Base-by-base conservation (phyloP, 2,113 vertebrate species). In the Pantherophis guttatus region DNA sequence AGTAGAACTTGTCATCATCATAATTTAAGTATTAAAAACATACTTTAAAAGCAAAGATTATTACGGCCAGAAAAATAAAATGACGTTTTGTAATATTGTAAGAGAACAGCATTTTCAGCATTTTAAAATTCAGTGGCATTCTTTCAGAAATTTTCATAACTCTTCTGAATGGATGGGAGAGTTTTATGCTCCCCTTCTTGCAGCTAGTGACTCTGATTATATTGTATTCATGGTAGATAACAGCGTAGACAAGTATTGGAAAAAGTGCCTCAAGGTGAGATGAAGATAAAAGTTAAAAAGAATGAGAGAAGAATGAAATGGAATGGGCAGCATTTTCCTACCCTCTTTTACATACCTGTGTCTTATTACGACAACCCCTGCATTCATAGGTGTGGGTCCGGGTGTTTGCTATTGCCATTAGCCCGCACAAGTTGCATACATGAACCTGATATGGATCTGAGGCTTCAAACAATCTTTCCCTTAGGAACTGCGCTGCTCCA, bases 361-460 rank as follows among this genome's bases (percentile, higher is more conserved):
- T 99, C 95, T 99, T 99, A 96, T 99, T 99, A 54, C 99, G 98
- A 96, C 99, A 99, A 58, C 99, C 99, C 2, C 99, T 97, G 95
- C 99, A 99, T 91, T 99, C 99, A 0, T 99, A 99, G 0, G 99
- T 99, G 96, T 99, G 99, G 0, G 99, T 99, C 94, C 99, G 98
- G 0, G 99, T 99, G 97, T 99, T 99, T 65, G 99, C 99, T 86
- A 99, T 99, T 0, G 99, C 99, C 99, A 99, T 99, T 89, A 99
- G 98, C 3, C 99, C 99, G 26, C 99, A 99, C 39, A 99, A 98
- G 96, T 99, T 99, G 94, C 99, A 99, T 0, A 99, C 99, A 0
- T 99, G 99, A 33, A 99, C 99, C 94, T 99, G 99, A 95, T 99
- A 99, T 0, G 99, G 99, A 94, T 99, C 99, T 1, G 99, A 99